Evolutionary conservation across 1,140 invertebrate genomes (phyloP).

Genomic region (Agrilus planipennis): DNA sequence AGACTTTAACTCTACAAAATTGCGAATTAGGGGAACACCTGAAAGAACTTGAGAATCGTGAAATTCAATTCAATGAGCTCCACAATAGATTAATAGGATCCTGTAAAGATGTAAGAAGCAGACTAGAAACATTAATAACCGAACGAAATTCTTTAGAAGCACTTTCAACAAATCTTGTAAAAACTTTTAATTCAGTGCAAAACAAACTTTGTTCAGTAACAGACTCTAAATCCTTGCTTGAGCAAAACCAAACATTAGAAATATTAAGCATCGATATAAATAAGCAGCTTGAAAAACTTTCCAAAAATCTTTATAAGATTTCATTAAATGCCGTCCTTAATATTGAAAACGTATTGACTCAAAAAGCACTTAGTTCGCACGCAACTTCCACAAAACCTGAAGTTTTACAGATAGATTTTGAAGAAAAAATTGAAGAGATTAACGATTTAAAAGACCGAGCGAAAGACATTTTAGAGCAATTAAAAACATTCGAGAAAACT

Average conservation of each 20-base stretch:
- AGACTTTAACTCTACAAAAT: too few relatives aligned
- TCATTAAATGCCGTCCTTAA: slow-evolving; percentile 7
- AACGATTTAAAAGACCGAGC: slow-evolving; percentile 14
- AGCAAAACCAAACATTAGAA: slow-evolving; percentile 16
- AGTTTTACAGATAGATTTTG: slow-evolving; percentile 8
- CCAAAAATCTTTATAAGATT: slow-evolving; percentile 16
- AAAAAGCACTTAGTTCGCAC: too few relatives aligned
- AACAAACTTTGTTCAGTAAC: too few relatives aligned
- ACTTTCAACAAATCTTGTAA: slow-evolving; percentile 8
- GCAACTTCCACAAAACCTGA: too few relatives aligned
- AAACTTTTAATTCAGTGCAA: too few relatives aligned
- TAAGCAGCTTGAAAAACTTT: slow-evolving; percentile 17
- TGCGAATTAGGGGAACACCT: too few relatives aligned
- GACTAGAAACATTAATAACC: slow-evolving; percentile 12
- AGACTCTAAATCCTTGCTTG: too few relatives aligned
- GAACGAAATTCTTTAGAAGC: slow-evolving; percentile 13
- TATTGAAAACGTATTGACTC: not conserved
- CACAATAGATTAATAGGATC: too few relatives aligned
- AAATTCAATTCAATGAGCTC: too few relatives aligned
- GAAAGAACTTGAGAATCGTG: too few relatives aligned
- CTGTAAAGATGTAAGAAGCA: too few relatives aligned
- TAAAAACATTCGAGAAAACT: slow-evolving; percentile 10
- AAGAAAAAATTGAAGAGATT: slow-evolving; percentile 12
- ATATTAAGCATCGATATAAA: slow-evolving; percentile 16
- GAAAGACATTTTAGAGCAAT: slow-evolving; percentile 12